Evolutionary conservation across 2,797 vertebrate genomes (phyloP), one percentile per base, ranked within the genome.

Genomic region (Sphaeramia orbicularis): DNA sequence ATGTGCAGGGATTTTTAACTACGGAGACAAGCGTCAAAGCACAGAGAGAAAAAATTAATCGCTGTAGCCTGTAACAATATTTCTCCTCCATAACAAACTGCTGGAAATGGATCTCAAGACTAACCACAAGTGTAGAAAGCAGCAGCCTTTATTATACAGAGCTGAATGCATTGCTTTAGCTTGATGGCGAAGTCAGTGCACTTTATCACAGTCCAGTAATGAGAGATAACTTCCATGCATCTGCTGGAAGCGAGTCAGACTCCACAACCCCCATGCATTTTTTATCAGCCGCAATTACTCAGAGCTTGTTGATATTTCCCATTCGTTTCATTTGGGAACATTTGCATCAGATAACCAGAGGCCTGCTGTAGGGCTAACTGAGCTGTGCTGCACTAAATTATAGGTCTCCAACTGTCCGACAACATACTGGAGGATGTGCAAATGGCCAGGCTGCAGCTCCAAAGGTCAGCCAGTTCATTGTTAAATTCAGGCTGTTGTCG

Each of bases 211-310:
- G 80, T 66, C 60, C 14, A 65, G 78, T 92, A 93, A 93, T 91
- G 90, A 93, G 86, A 88, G 88, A 90, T 89, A 93, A 88, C 84
- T 90, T 89, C 85, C 79, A 61, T 32, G 48, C 48, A 24, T 86
- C 78, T 80, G 79, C 68, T 55, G 74, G 75, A 81, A 75, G 74
- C 59, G 3, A 74, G 76, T 70, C 78, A 44, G 12, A 66, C 60
- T 64, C 66, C 78, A 56, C 80, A 72, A 43, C 74, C 66, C 78
- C 72, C 71, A 84, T 90, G 85, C 83, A 92, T 92, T 87, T 92
- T 91, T 91, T 87, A 91, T 85, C 88, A 91, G 84, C 60, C 11
- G 76, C 86, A 91, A 92, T 92, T 92, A 92, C 89, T 90, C 77
- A 80, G 79, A 77, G 79, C 78, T 86, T 89, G 90, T 90, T 89